A percentile compares a stretch with the other conserved stretches of the same genome.
Conservation (phyloP, 2,888 invertebrate species). For the Coecobrya sp. region DNA sequence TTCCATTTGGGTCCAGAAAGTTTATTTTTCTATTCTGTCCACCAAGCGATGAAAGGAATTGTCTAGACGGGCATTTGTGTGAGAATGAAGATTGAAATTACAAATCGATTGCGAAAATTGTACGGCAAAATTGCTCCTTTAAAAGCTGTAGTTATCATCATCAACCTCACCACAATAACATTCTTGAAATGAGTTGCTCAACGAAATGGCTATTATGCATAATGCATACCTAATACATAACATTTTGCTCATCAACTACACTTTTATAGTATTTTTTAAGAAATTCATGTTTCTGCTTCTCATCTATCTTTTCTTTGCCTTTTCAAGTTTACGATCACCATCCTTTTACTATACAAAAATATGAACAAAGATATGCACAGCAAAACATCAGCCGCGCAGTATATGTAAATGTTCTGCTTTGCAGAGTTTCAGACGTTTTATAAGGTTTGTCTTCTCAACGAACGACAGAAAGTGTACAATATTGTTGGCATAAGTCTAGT, state of each 20-base stretch:
- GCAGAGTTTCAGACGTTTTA: no score
- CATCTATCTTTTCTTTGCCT: neutral
- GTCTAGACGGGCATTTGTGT: neutral
- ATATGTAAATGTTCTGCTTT: no score
- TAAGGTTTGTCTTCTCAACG: no score
- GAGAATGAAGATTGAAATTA: conserved; percentile 6
- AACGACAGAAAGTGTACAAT: no score
- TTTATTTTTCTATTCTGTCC: neutral
- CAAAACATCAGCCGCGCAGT: no score
- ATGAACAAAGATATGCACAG: no score
- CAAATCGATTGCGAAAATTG: conserved; percentile 45
- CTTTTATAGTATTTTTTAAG: neutral
- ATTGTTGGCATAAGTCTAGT: neutral
- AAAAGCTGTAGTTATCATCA: neutral
- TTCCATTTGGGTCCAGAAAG: neutral
- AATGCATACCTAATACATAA: neutral
- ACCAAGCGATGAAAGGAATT: neutral
- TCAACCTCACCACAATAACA: neutral
- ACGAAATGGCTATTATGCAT: neutral
- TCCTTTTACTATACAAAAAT: neutral
- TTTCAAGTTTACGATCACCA: neutral
- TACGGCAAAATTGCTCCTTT: neutral
- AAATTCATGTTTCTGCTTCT: conserved; percentile 43
- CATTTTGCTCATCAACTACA: neutral
- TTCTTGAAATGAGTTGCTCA: neutral